Conservation (phyloP, 2,888 invertebrate species). For the Scaptomyza parva region DNA sequence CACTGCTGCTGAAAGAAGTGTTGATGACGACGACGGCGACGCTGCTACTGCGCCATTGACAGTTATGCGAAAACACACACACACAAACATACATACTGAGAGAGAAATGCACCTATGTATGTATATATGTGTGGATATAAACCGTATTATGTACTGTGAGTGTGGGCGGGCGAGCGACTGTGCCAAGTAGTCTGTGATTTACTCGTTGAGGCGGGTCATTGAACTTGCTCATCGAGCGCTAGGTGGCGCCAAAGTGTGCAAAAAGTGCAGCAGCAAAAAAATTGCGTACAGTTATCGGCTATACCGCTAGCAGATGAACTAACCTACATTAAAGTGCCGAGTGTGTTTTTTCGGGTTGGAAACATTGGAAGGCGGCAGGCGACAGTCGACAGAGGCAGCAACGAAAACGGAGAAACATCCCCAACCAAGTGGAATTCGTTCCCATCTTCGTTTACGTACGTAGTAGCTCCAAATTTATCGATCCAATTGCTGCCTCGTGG, state of each 20-base stretch:
- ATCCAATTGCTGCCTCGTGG: slow-evolving; percentile 50
- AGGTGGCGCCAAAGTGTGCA: slow-evolving; percentile 72
- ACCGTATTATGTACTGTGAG: slow-evolving; percentile 21
- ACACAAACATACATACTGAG: neutral
- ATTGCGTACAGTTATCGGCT: slow-evolving; percentile 53
- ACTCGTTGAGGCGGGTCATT: slow-evolving; percentile 74
- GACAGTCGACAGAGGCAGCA: neutral
- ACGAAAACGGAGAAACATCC: neutral
- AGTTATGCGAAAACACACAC: slow-evolving; percentile 59
- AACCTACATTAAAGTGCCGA: slow-evolving; percentile 70
- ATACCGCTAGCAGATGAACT: slow-evolving; percentile 56
- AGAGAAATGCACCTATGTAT: slow-evolving; percentile 1
- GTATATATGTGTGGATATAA: slow-evolving; percentile 16
- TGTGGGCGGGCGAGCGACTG: slow-evolving; percentile 57
- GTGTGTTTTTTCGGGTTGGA: neutral
- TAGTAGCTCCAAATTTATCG: slow-evolving; percentile 66
- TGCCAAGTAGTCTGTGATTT: slow-evolving; percentile 77
- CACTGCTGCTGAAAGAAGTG: slow-evolving; percentile 45
- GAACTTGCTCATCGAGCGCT: slow-evolving; percentile 59
- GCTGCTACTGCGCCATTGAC: slow-evolving; percentile 66
- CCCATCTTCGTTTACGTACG: slow-evolving; percentile 10
- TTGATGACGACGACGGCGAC: slow-evolving; percentile 12
- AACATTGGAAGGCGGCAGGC: neutral
- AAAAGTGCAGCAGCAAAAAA: slow-evolving; percentile 48
- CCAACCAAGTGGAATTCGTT: slow-evolving; percentile 16